Evolutionary conservation across 2,113 vertebrate genomes (phyloP).

Genomic region (Talpa occidentalis): DNA sequence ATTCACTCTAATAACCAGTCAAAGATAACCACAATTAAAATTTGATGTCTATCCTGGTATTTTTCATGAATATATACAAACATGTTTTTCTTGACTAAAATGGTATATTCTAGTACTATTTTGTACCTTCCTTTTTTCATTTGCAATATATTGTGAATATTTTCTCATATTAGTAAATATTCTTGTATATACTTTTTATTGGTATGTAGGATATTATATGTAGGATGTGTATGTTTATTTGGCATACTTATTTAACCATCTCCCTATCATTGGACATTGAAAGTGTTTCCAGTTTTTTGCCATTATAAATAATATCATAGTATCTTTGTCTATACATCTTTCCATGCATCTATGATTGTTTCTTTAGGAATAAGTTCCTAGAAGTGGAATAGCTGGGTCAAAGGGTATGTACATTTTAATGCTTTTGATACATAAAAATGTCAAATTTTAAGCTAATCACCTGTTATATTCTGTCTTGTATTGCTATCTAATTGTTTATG

Average conservation of each 20-base stretch:
- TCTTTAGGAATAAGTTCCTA: constrained; percentile 83
- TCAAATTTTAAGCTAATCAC: constrained; percentile 73
- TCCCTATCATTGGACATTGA: constrained; percentile 53
- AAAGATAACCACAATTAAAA: constrained; percentile 64
- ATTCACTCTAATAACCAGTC: constrained; percentile 33
- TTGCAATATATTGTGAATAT: constrained; percentile 66
- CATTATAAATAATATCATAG: constrained; percentile 65
- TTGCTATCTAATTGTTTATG: constrained; percentile 74
- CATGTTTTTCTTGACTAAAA: constrained; percentile 49
- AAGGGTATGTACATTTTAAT: constrained; percentile 82
- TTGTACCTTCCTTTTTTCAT: constrained; percentile 54
- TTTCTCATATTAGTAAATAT: constrained; percentile 58
- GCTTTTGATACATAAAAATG: constrained; percentile 77
- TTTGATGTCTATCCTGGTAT: constrained; percentile 37
- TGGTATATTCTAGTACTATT: constrained; percentile 46
- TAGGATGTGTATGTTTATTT: constrained; percentile 66
- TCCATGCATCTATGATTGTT: constrained; percentile 74
- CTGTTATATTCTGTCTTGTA: constrained; percentile 78
- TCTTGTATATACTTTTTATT: constrained; percentile 57
- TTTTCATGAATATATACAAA: constrained; percentile 48
- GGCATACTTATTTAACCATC: constrained; percentile 64
- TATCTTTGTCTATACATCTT: constrained; percentile 74
- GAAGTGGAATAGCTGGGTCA: constrained; percentile 81
- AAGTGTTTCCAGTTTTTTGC: constrained; percentile 70
- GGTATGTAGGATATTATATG: constrained; percentile 23